Conservation (phyloP, 2,888 invertebrate genomes). For the Galerucella calmariensis region DNA sequence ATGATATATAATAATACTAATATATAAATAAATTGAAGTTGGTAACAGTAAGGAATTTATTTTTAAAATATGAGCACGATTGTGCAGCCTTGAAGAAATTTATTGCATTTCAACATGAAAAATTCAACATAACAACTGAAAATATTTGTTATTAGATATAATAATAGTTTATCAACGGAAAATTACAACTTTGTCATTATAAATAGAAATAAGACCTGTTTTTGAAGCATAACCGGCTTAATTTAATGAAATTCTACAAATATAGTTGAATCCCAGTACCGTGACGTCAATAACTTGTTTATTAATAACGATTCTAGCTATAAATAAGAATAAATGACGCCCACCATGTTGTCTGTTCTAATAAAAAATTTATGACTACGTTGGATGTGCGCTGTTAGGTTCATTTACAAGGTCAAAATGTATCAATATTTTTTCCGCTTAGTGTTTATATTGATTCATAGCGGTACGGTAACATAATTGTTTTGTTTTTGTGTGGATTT, state of each 20-base stretch:
- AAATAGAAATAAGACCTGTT: neutral
- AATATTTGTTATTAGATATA: neutral
- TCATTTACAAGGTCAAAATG: slow-evolving; percentile 4
- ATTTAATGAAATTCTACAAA: slow-evolving; percentile 4
- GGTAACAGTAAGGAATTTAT: no score
- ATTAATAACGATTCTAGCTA: slow-evolving; percentile 2
- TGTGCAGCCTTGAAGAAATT: neutral
- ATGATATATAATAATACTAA: no score
- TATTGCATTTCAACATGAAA: neutral
- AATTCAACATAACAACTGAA: neutral
- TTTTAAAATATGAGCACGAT: neutral
- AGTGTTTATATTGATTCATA: slow-evolving; percentile 6
- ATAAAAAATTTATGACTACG: slow-evolving; percentile 3
- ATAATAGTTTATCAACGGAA: slow-evolving; percentile 1
- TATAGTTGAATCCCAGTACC: neutral
- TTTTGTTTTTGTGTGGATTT: slow-evolving; percentile 2
- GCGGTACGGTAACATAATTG: slow-evolving; percentile 2
- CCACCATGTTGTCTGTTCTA: slow-evolving; percentile 1
- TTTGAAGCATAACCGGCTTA: neutral
- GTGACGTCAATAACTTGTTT: neutral
- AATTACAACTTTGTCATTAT: neutral
- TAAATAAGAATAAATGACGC: slow-evolving; percentile 9
- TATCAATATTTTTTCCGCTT: slow-evolving; percentile 5
- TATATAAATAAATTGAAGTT: no score
- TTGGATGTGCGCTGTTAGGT: slow-evolving; percentile 1